phyloP scores from a whole-genome alignment of 2,888 invertebrate genomes.

The Hypsopygia costalis region DNA sequence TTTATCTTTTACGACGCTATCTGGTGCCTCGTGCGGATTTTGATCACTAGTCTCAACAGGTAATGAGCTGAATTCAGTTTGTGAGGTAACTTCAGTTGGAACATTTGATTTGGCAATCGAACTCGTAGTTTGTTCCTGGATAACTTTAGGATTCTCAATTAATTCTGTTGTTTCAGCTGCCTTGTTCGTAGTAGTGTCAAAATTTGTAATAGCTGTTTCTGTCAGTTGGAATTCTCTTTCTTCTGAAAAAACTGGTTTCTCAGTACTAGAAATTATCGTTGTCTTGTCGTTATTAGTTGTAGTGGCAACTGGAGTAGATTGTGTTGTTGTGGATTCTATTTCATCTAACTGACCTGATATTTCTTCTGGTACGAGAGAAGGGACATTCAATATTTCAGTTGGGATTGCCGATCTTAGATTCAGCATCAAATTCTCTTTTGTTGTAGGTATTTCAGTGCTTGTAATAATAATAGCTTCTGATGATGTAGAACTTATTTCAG shows the following conservation, averaged over 20 bases:
- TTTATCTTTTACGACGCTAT: conserved; percentile 44
- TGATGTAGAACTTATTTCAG: conserved; percentile 27
- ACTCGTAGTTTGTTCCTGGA: conserved; percentile 42
- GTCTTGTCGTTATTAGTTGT: conserved; percentile 18
- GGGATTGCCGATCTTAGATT: conserved; percentile 64
- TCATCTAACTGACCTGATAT: conserved; percentile 42
- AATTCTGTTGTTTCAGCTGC: conserved; percentile 15
- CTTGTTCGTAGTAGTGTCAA: conserved; percentile 23
- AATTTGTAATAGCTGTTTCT: conserved; percentile 15
- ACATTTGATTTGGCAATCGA: conserved; percentile 45
- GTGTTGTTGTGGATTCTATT: conserved; percentile 22
- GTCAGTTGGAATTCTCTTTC: conserved; percentile 20
- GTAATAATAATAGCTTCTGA: conserved; percentile 13
- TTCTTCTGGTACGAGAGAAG: conserved; percentile 46
- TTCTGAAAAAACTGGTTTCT: conserved; percentile 16
- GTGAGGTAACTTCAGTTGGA: conserved; percentile 59
- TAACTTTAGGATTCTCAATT: conserved; percentile 24
- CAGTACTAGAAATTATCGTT: conserved; percentile 15
- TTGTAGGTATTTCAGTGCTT: conserved; percentile 28
- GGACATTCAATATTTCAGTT: conserved; percentile 50
- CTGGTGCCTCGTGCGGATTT: conserved; percentile 57
- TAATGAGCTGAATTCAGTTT: conserved; percentile 65
- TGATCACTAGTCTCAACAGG: conserved; percentile 70
- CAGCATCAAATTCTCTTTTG: conserved; percentile 51
- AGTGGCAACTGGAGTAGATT: conserved; percentile 16